Conservation (phyloP, 2,113 vertebrate genomes). For the Scomber colias region DNA sequence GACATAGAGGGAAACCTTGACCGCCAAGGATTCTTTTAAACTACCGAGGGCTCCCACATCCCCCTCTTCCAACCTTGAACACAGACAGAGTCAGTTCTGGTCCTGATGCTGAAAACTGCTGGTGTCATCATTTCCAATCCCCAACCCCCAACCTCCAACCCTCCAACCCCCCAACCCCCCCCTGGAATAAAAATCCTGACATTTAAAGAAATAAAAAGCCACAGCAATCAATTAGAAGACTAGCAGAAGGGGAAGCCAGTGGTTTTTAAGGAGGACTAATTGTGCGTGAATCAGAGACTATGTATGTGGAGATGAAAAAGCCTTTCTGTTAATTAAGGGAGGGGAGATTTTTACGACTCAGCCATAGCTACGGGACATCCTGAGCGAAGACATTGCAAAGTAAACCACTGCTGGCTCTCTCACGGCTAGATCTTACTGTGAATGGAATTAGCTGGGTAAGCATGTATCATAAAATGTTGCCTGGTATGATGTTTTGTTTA, state of each 20-base stretch:
- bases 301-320: conserved; percentile 74
- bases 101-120: conserved; percentile 61
- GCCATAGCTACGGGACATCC: conserved; percentile 55
- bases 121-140: conserved; percentile 65
- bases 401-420: conserved; percentile 30
- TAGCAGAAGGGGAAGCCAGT: conserved; percentile 54
- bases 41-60: conserved; percentile 9
- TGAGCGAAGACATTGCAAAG: conserved; percentile 33
- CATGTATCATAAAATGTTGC: conserved; percentile 44
- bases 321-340: conserved; percentile 67
- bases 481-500: conserved; percentile 58
- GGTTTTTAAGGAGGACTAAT: conserved; percentile 55
- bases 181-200: conserved; percentile 45
- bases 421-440: conserved; percentile 9
- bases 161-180: neutral
- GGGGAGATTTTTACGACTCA: conserved; percentile 72
- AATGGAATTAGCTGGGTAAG: conserved; percentile 18
- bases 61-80: conserved; percentile 50
- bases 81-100: conserved; percentile 42
- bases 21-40: conserved; percentile 44
- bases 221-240: conserved; percentile 68
- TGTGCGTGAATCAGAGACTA: conserved; percentile 76
- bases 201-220: conserved; percentile 57
- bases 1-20: conserved; percentile 56
- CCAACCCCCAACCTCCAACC: neutral